Evolutionary conservation across 2,888 invertebrate species (phyloP), one percentile per base, ranked within the genome.

Genomic region (Nemoura dubitans): DNA sequence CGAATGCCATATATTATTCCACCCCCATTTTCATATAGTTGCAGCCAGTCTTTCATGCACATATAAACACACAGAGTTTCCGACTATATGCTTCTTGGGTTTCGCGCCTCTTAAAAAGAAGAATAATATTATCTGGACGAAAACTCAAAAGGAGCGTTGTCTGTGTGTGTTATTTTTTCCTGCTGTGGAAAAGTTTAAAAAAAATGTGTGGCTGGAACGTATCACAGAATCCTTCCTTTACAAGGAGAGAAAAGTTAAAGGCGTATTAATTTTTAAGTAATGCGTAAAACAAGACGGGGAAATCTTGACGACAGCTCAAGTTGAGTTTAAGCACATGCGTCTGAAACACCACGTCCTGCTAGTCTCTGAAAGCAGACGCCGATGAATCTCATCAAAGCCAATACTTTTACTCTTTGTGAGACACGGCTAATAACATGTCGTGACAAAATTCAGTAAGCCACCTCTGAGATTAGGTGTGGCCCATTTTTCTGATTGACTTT

Each of bases 391-490:
- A 59, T 10, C 59, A 59, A 21, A 59, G 59, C 14, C 2, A 2
- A 2, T 59, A 59, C 59, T 2, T 14, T 36, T 59, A 16, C 59
- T 21, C 59, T 36, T 21, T 59, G 59, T 59, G 2, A 21, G 2
- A 59, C 59, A 59, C 59, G 3, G 21, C 59, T 59, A 59, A 59
- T 59, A 7, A 59, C 59, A 36, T 82, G 82, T 25, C 83, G 83
- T 83, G 83, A 83, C 36, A 83, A 83, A 30, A 30, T 83, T 14
- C 83, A 36, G 42, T 83, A 83, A 83, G 25, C 43, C 36, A 42
- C 82, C 83, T 83, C 59, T 59, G 1, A 84, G n/a, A 10, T 28
- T 83, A 86, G 86, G 86, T 83, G 86, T 86, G 86, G 86, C 86
- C 25, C 83, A 28, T 83, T 84, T 42, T 84, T 84, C 30, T 86